Conservation (phyloP, 2,888 invertebrate species). For the Cryptocephalus primarius region DNA sequence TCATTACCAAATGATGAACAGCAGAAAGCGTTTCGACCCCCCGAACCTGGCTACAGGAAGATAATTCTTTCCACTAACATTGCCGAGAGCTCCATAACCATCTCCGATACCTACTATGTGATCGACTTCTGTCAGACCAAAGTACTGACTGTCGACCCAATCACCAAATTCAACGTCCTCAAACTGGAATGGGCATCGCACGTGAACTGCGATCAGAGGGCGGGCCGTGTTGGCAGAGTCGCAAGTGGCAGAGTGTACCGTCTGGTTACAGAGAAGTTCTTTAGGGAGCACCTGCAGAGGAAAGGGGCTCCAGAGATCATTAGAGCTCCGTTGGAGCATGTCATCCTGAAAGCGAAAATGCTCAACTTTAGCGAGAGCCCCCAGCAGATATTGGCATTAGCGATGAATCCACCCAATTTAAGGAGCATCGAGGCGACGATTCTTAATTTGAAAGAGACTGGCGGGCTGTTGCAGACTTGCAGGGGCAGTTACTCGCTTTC, state of each 20-base stretch:
- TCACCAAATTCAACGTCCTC: constrained; percentile 69
- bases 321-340: constrained; percentile 67
- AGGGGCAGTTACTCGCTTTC: constrained; percentile 26
- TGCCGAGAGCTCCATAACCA: constrained; percentile 86
- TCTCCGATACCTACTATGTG: constrained; percentile 80
- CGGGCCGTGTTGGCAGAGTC: constrained; percentile 84
- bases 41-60: constrained; percentile 59
- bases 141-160: constrained; percentile 59
- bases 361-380: constrained; percentile 73
- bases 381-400: constrained; percentile 64
- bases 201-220: constrained; percentile 79
- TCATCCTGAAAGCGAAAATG: constrained; percentile 72
- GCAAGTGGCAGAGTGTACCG: constrained; percentile 78
- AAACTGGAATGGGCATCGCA: constrained; percentile 81
- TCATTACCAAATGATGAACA: constrained; percentile 58
- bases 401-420: constrained; percentile 79
- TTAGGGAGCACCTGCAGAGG: constrained; percentile 39
- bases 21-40: constrained; percentile 45
- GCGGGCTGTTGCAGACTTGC: constrained; percentile 58
- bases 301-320: constrained; percentile 65
- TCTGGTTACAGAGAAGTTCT: constrained; percentile 58
- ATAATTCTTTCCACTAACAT: constrained; percentile 85
- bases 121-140: constrained; percentile 93
- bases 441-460: constrained; percentile 78
- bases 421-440: constrained; percentile 72